Percentiles rank a stretch among this genome's conserved stretches.
Conservation (phyloP, 2,797 vertebrate species). For the Sylvilagus floridanus region DNA sequence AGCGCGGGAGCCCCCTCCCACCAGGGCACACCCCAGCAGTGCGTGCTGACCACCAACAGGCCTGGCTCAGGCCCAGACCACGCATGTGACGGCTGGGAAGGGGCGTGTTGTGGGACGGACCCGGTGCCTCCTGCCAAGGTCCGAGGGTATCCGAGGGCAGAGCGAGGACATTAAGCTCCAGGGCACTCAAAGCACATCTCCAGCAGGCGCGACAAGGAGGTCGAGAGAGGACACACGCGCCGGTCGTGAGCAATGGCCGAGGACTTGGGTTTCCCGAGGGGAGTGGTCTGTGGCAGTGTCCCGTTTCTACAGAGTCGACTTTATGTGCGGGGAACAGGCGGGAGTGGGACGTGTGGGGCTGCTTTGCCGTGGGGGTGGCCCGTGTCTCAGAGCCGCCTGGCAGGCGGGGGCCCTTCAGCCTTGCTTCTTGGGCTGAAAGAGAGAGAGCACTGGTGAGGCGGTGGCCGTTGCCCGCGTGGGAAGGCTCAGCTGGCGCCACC, state of each 20-base stretch:
- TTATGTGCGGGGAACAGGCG: constrained; percentile 94
- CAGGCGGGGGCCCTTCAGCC: constrained; percentile 88
- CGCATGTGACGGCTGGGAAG: constrained; percentile 49
- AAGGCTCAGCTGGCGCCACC: too few species aligned
- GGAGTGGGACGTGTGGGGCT: constrained; percentile 24
- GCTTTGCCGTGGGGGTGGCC: constrained; percentile 92
- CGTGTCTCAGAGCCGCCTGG: constrained; percentile 81
- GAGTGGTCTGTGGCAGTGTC: constrained; percentile 96
- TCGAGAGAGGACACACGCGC: constrained; percentile 95
- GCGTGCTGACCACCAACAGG: neutral
- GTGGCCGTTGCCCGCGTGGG: too few species aligned
- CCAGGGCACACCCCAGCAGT: neutral
- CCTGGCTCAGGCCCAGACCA: too few species aligned
- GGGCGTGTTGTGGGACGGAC: neutral
- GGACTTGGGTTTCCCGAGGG: neutral
- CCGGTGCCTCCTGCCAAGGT: too few species aligned
- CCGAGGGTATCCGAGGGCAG: neutral
- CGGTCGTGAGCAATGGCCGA: constrained; percentile 93
- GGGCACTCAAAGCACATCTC: constrained; percentile 92
- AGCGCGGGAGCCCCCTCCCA: too few species aligned
- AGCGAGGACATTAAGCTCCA: constrained; percentile 79
- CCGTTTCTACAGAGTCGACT: constrained; percentile 98
- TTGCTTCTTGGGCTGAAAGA: constrained; percentile 95
- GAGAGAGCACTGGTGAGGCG: neutral
- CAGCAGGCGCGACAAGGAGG: constrained; percentile 90